Evolutionary conservation across 2,888 invertebrate species (phyloP).

Genomic region (Julus scanicus): DNA sequence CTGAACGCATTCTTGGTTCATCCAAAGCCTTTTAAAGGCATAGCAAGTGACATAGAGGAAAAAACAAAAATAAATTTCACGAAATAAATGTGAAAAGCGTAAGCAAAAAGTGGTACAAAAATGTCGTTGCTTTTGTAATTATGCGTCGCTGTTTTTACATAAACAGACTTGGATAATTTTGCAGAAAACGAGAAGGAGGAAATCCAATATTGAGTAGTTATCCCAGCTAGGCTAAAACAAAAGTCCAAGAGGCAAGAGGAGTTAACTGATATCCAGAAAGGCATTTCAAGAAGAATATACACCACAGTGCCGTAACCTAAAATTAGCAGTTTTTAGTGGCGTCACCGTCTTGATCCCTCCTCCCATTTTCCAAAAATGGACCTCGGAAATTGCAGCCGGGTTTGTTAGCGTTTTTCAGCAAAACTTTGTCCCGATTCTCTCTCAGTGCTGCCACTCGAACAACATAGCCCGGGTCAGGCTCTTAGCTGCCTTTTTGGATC

Average conservation of each 20-base stretch:
- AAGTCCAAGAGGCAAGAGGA: background rate
- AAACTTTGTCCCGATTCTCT: background rate
- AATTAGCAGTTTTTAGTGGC: background rate
- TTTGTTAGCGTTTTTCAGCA: background rate
- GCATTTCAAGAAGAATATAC: background rate
- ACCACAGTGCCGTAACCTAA: background rate
- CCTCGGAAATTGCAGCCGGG: constrained; percentile 31
- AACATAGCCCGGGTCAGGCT: constrained; percentile 43
- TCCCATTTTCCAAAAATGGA: constrained; percentile 23
- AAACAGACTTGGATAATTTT: background rate
- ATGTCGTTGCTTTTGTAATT: background rate
- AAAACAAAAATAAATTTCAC: background rate
- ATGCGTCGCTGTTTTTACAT: background rate
- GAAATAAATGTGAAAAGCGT: too few relatives aligned
- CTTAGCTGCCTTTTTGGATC: constrained; percentile 47
- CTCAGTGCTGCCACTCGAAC: constrained; percentile 41
- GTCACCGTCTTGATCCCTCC: background rate
- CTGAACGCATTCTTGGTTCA: background rate
- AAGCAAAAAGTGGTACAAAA: too few relatives aligned
- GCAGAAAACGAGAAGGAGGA: background rate
- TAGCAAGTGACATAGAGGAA: background rate
- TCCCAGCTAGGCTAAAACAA: constrained; percentile 44
- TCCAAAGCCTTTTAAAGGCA: constrained; percentile 21
- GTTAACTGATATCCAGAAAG: constrained; percentile 47
- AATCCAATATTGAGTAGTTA: constrained; percentile 40